phyloP scores from a whole-genome alignment of 2,113 vertebrate genomes.

The Charina bottae region DNA sequence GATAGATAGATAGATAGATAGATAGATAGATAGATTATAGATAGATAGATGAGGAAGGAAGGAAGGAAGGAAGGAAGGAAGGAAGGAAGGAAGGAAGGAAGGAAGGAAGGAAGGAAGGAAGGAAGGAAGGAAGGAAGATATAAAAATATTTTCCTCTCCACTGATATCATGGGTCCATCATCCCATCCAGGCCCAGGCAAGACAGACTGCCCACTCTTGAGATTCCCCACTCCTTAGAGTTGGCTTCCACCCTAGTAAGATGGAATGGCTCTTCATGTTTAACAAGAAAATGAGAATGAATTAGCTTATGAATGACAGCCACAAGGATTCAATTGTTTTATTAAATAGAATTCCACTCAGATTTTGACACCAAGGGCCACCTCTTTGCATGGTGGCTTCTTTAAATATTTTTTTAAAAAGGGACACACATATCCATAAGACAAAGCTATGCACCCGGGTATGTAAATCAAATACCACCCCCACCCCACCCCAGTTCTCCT shows the following conservation, averaged over 20 bases:
- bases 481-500: not conserved
- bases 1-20: no score
- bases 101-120: no score
- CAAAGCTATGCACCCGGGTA: not conserved
- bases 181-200: not conserved
- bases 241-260: not conserved
- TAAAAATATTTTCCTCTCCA: no score
- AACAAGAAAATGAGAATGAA: not conserved
- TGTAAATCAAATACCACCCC: not conserved
- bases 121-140: no score
- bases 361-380: not conserved
- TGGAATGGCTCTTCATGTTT: not conserved
- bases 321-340: not conserved
- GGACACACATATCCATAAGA: not conserved
- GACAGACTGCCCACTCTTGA: not conserved
- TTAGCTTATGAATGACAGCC: not conserved
- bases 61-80: no score
- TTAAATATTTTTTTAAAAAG: not conserved
- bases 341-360: constrained; percentile 24
- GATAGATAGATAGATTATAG: no score
- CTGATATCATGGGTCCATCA: not conserved
- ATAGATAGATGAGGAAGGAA: no score
- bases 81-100: no score
- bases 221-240: not conserved
- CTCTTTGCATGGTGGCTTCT: not conserved